Conservation (phyloP, 2,888 invertebrate species). For the Hirtodrosophila cameraria region DNA sequence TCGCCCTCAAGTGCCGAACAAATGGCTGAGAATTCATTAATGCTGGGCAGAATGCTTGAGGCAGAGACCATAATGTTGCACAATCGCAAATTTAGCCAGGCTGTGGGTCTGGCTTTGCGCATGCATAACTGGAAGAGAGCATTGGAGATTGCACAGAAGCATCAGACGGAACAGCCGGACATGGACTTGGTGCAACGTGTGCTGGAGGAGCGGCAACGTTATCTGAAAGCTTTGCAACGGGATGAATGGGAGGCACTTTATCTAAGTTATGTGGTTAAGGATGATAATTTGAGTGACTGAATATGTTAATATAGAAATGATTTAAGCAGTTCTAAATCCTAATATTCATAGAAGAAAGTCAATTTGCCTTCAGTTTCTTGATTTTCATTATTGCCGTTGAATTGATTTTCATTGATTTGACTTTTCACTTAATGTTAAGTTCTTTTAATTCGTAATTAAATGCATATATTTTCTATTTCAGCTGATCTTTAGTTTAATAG, state of each 20-base stretch:
- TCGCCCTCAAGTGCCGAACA: constrained; percentile 82
- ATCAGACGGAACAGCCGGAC: constrained; percentile 57
- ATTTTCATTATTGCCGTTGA: no score
- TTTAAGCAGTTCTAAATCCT: no score
- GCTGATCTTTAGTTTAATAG: constrained; percentile 49
- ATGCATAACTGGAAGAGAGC: constrained; percentile 84
- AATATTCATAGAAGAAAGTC: no score
- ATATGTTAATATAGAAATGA: neutral
- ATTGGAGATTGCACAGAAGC: constrained; percentile 82
- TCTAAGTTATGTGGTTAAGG: constrained; percentile 60
- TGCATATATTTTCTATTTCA: no score
- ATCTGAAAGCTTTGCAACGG: constrained; percentile 79
- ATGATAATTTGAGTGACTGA: constrained; percentile 47
- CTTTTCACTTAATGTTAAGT: no score
- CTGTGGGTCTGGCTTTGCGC: constrained; percentile 80
- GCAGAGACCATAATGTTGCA: constrained; percentile 84
- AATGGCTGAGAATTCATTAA: constrained; percentile 84
- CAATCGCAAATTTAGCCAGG: constrained; percentile 81
- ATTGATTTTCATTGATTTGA: no score
- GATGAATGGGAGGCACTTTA: constrained; percentile 81
- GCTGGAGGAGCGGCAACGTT: constrained; percentile 78
- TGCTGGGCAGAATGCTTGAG: constrained; percentile 82
- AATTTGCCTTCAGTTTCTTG: no score
- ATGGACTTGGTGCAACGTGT: constrained; percentile 70
- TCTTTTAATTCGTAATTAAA: no score